These are phyloP conservation scores for Vultur gryphus DNA, from an alignment of 2,797 vertebrate species.

Conservation along the genomic window DNA sequence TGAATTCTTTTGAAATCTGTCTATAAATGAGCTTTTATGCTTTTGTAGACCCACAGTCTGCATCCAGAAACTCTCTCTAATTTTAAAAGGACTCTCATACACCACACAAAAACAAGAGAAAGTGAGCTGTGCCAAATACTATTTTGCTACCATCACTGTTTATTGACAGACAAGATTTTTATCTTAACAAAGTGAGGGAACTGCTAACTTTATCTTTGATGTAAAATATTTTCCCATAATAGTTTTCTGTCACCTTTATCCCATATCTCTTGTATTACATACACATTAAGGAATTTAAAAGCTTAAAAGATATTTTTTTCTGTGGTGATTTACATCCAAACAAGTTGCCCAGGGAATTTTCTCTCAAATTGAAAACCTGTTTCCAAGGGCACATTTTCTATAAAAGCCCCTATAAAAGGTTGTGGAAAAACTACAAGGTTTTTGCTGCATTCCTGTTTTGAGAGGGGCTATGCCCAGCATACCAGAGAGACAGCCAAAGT, in stretches of 20 bases:
- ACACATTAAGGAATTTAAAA: slow-evolving; percentile 30
- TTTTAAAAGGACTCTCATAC: not conserved
- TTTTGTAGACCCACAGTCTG: not conserved
- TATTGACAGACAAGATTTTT: slow-evolving; percentile 45
- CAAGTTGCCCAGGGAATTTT: slow-evolving; percentile 15
- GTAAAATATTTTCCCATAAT: slow-evolving; percentile 52
- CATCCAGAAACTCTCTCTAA: not conserved
- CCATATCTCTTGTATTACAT: not conserved
- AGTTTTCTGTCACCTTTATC: slow-evolving; percentile 47
- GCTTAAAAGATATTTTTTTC: slow-evolving; percentile 21
- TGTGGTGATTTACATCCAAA: slow-evolving; percentile 2
- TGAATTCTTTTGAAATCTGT: not conserved
- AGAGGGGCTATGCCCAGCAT: not conserved
- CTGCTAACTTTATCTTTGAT: slow-evolving; percentile 29
- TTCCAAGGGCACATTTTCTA: slow-evolving; percentile 36
- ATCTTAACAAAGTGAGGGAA: slow-evolving; percentile 9
- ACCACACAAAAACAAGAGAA: not conserved
- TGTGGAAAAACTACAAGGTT: not conserved
- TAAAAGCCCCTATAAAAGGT: slow-evolving; percentile 32
- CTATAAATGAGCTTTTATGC: not conserved
- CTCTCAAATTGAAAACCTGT: not conserved
- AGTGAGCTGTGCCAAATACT: not conserved
- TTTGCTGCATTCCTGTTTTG: slow-evolving; percentile 20
- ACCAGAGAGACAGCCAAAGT: not conserved
- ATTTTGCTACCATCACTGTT: slow-evolving; percentile 16